Conservation (phyloP, 2,797 vertebrate genomes). For the Holocentrus rufus region DNA sequence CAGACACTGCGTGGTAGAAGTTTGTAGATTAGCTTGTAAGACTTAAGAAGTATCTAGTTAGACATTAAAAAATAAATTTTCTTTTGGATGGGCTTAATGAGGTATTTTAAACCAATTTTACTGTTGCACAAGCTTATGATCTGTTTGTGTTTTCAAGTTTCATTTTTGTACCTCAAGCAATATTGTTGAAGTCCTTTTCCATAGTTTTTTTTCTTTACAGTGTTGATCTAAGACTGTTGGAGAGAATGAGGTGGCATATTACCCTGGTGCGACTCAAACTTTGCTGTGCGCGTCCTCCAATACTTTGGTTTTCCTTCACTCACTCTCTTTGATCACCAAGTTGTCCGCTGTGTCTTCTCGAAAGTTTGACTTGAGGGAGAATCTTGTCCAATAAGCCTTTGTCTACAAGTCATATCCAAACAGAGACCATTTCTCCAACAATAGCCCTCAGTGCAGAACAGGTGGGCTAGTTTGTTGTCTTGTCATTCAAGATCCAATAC, state of each 20-base stretch:
- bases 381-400: constrained; percentile 35
- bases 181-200: not conserved
- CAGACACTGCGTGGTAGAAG: constrained; percentile 31
- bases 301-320: constrained; percentile 28
- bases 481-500: constrained; percentile 59
- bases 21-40: constrained; percentile 32
- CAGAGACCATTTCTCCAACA: constrained; percentile 53
- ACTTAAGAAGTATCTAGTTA: constrained; percentile 3
- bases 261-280: constrained; percentile 52
- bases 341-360: constrained; percentile 47
- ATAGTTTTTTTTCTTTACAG: constrained; percentile 14
- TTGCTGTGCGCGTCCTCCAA: constrained; percentile 31
- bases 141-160: not conserved
- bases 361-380: constrained; percentile 36
- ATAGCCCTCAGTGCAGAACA: constrained; percentile 49
- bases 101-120: constrained; percentile 2
- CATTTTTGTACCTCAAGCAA: not conserved
- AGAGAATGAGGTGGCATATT: constrained; percentile 5
- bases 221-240: not conserved
- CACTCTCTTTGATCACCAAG: constrained; percentile 32
- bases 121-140: constrained; percentile 8
- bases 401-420: constrained; percentile 37
- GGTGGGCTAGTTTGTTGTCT: constrained; percentile 60
- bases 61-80: not conserved
- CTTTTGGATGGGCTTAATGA: not conserved